Evolutionary conservation across 2,113 vertebrate genomes (phyloP), one percentile per base, ranked within the genome.

Genomic region (Oncorhynchus mykiss): DNA sequence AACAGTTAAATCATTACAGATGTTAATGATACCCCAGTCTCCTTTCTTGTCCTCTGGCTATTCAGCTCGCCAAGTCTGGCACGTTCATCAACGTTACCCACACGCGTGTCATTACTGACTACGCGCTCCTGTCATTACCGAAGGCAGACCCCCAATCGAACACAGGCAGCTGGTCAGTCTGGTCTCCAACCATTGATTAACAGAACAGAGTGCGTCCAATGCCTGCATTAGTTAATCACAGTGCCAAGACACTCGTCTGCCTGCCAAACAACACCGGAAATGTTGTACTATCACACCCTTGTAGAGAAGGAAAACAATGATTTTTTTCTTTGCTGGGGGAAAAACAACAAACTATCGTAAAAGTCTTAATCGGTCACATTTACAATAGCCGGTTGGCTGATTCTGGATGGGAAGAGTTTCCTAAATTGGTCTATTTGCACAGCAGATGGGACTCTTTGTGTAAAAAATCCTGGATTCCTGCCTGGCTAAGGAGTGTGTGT

Each of bases 401-500:
- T 24, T 24, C 24, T 5, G 27, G 22, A 82, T 5, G n/a, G 22
- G 3, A 29, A 73, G 16, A 49, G 62, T 1, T 45, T 73, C 25
- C 73, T 80, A 73, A 57, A 11, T 67, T 34, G 72, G 14, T 68
- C 22, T 48, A 49, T 78, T 70, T 72, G 74, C 22, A 51, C 24
- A 76, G 76, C 81, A 86, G 85, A 85, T 85, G 78, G 76, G 18
- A 68, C 45, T 12, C n/a, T 16, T n/a, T 57, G 13, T 72, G 57
- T 27, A 27, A 54, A 70, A 70, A 39, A 25, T 72, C 54, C 71
- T 72, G 1, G 76, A 31, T 60, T 48, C 16, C 54, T 72, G 77
- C 71, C 74, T 78, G 27, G 66, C 11, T 45, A 4, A 51, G 12
- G 16, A 66, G 60, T 39, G 8, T 39, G 34, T 39, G 34, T 39